Base-by-base conservation (phyloP, 2,113 vertebrate species). In the Entomyzon cyanotis region DNA sequence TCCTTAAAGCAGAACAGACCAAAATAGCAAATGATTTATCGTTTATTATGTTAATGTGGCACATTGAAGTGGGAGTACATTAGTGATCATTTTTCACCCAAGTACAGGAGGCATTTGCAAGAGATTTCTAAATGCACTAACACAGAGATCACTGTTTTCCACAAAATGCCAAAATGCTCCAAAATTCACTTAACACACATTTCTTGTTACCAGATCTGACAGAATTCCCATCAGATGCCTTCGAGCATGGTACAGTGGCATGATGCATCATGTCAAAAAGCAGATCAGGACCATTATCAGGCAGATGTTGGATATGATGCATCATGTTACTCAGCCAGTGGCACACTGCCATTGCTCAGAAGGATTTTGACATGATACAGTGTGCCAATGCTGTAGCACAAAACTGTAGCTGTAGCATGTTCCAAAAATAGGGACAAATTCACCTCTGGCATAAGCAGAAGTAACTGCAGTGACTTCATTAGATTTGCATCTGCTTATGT, bases 341-440 rank as follows among this genome's bases (percentile, higher is more conserved):
- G 82, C 92, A 84, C 16, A 1, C 62, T 86, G 76, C 92, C 90
- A 89, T 63, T 33, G 30, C 73, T 60, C 76, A 52, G 46, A 86
- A 96, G 63, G 76, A 81, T 94, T 93, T 56, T 89, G 92, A 88
- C 37, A 31, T 11, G 56, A 93, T 35, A 60, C 55, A 84, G 60
- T 68, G 52, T 90, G 82, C 92, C 96, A 95, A 2, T 42, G 53
- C 74, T 52, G 68, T 16, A 84, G 92, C 68, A 90, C 44, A 85
- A 81, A 93, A 78, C 83, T 13, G 44, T 46, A 46, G 44, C 19
- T 46, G 18, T 46, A 95, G 41, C 25, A 1, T 42, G 46, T 73
- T 95, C 93, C 93, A 93, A 96, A 97, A 96, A 93, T 82, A 97
- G 91, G 91, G 93, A 87, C 93, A 95, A 92, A 94, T 94, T 87